Evolutionary conservation across 2,888 invertebrate genomes (phyloP).

Genomic region (Tryphoninae sp.): DNA sequence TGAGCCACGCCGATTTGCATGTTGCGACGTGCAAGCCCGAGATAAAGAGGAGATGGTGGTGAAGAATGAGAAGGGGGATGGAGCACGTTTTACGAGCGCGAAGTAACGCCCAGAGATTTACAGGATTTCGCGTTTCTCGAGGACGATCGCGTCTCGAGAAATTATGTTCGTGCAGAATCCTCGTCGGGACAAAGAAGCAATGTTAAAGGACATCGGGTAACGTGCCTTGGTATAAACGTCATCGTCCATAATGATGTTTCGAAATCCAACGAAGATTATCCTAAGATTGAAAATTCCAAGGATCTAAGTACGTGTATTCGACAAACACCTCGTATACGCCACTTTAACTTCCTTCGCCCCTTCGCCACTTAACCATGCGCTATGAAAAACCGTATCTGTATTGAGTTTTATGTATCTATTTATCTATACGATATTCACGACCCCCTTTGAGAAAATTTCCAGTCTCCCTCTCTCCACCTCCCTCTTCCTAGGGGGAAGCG

Average conservation of each 20-base stretch:
- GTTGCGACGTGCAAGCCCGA: not conserved
- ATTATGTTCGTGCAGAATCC: not conserved
- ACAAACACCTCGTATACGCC: not conserved
- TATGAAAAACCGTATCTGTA: slow-evolving; percentile 9
- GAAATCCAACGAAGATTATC: no score
- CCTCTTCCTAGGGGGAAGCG: not conserved
- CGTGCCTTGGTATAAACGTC: no score
- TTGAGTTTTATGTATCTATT: slow-evolving; percentile 54
- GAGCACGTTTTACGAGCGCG: slow-evolving; percentile 47
- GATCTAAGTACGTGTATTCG: no score
- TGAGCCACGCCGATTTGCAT: slow-evolving; percentile 28
- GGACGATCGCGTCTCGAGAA: slow-evolving; percentile 22
- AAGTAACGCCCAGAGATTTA: slow-evolving; percentile 45
- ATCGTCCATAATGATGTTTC: no score
- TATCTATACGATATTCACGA: slow-evolving; percentile 51
- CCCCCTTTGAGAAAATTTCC: slow-evolving; percentile 56
- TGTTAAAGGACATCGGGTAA: not conserved
- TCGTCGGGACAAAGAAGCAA: slow-evolving; percentile 19
- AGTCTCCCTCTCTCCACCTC: slow-evolving; percentile 43
- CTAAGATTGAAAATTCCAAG: no score
- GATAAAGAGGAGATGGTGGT: not conserved
- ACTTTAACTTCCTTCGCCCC: not conserved
- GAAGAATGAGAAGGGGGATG: not conserved
- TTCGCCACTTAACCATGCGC: not conserved
- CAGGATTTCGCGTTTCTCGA: slow-evolving; percentile 47